Percentiles rank a stretch among this genome's conserved stretches.
Conservation (phyloP, 2,888 invertebrate species). For the Blastobasis adustella region DNA sequence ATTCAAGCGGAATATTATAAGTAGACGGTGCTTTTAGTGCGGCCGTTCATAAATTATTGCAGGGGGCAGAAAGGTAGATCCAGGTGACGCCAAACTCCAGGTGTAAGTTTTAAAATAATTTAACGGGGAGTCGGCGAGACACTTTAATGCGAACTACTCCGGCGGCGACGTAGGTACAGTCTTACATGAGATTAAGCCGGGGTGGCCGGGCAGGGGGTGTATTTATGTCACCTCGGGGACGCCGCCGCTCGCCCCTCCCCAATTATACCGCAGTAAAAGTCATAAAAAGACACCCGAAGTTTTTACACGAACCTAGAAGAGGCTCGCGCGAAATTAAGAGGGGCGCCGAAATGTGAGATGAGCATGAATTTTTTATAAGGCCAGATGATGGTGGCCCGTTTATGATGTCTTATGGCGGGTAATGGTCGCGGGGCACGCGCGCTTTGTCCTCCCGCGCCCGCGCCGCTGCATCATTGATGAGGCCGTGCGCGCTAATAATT, state of each 20-base stretch:
- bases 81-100: not conserved
- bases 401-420: constrained; percentile 73
- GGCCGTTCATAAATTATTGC: too few species aligned
- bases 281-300: constrained; percentile 76
- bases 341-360: constrained; percentile 75
- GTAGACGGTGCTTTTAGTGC: too few species aligned
- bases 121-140: constrained; percentile 40
- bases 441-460: constrained; percentile 41
- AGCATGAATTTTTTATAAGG: constrained; percentile 75
- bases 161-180: constrained; percentile 38
- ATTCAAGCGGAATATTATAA: too few species aligned
- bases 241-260: constrained; percentile 68
- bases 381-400: constrained; percentile 72
- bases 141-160: constrained; percentile 55
- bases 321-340: constrained; percentile 73
- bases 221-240: constrained; percentile 75
- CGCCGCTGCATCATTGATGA: constrained; percentile 67
- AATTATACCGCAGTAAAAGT: constrained; percentile 76
- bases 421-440: constrained; percentile 65
- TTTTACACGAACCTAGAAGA: constrained; percentile 73
- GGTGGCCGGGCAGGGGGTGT: constrained; percentile 62
- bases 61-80: not conserved
- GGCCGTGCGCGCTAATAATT: constrained; percentile 60
- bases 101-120: constrained; percentile 27
- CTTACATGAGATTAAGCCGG: constrained; percentile 70